phyloP scores from a whole-genome alignment of 2,113 vertebrate species.

The Acanthisitta chloris region DNA sequence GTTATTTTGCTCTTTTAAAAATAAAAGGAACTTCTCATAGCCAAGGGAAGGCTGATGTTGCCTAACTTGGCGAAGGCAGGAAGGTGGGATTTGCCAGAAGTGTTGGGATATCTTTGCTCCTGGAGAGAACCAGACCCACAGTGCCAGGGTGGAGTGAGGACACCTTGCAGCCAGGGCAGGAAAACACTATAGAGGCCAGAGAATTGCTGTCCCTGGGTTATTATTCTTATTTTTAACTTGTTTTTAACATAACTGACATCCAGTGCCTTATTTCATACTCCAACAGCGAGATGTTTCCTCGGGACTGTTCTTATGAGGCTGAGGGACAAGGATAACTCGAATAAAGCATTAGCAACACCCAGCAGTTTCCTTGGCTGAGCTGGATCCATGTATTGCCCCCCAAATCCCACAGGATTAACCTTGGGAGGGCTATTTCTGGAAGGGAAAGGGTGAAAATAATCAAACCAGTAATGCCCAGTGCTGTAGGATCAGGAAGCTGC shows the following conservation, averaged over 20 bases:
- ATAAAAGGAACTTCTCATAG: background rate
- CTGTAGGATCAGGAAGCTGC: background rate
- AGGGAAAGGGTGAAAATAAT: background rate
- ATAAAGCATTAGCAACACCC: background rate
- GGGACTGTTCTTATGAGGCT: background rate
- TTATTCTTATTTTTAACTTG: background rate
- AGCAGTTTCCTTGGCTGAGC: background rate
- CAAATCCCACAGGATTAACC: background rate
- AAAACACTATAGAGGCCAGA: background rate
- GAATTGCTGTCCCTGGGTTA: background rate
- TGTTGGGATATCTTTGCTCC: background rate
- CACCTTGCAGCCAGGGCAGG: background rate
- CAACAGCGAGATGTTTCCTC: background rate
- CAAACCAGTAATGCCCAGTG: background rate
- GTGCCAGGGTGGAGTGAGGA: background rate
- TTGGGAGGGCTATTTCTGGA: background rate
- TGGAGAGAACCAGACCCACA: background rate
- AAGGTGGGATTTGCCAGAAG: background rate
- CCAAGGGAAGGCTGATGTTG: background rate
- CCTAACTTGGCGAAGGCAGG: background rate
- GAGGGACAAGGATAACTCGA: background rate
- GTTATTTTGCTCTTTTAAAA: background rate
- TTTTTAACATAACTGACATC: background rate
- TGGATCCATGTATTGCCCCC: fast-evolving
- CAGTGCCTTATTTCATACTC: background rate